phyloP scores from a whole-genome alignment of 2,797 vertebrate species.

The Lepus townsendii region DNA sequence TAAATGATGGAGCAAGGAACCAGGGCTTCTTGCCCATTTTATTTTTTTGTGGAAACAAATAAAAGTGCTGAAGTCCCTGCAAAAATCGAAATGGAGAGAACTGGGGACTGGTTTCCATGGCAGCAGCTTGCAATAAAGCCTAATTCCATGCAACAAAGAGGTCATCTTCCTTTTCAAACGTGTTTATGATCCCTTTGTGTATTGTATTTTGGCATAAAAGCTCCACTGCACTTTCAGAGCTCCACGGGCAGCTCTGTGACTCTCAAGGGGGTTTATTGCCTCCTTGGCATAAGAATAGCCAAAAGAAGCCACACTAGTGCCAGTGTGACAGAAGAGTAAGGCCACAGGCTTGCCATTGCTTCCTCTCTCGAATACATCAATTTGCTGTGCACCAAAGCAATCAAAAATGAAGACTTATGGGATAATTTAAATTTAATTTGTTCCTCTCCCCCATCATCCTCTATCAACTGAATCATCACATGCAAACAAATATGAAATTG shows the following conservation, averaged over 20 bases:
- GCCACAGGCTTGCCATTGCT: conserved; percentile 79
- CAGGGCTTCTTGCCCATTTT: background rate
- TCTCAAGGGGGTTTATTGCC: conserved; percentile 87
- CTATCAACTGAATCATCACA: background rate
- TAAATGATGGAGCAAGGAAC: background rate
- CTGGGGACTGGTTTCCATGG: conserved; percentile 84
- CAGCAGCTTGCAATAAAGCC: conserved; percentile 86
- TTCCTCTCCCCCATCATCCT: background rate
- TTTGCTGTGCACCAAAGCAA: conserved; percentile 63
- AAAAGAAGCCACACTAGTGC: conserved; percentile 82
- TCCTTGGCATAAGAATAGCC: conserved; percentile 87
- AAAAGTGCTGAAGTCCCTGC: background rate
- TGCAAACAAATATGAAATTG: background rate
- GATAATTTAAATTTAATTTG: conserved; percentile 54
- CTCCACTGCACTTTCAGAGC: conserved; percentile 77
- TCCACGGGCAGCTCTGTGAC: conserved; percentile 83
- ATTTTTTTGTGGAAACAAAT: background rate
- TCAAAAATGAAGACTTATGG: conserved; percentile 72
- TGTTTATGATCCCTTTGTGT: conserved; percentile 88
- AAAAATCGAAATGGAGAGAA: conserved; percentile 55
- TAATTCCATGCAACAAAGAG: conserved; percentile 85
- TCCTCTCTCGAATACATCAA: conserved; percentile 82
- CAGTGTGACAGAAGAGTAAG: conserved; percentile 80
- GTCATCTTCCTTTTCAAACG: conserved; percentile 86
- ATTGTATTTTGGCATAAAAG: conserved; percentile 89